phyloP scores from a whole-genome alignment of 2,888 invertebrate genomes.

The Ctenicera cuprea region DNA sequence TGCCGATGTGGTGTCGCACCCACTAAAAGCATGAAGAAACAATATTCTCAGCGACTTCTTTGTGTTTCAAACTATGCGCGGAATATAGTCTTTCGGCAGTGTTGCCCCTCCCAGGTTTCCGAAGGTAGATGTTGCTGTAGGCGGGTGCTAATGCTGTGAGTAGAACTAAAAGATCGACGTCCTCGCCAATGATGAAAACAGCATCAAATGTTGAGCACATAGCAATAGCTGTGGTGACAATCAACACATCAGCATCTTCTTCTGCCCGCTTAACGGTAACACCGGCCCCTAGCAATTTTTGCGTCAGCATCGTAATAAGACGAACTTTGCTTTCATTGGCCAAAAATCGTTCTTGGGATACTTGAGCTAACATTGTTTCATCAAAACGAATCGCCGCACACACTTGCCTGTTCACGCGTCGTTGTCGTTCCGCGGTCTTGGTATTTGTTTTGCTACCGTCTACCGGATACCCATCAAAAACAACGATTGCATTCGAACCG shows the following conservation, averaged over 20 bases:
- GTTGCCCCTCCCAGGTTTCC: constrained; percentile 45
- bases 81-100: constrained; percentile 8
- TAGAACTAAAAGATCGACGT: constrained; percentile 59
- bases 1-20: constrained; percentile 45
- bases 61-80: constrained; percentile 18
- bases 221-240: constrained; percentile 52
- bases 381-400: constrained; percentile 55
- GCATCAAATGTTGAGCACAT: constrained; percentile 39
- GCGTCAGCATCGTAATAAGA: constrained; percentile 56
- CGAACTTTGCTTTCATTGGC: constrained; percentile 56
- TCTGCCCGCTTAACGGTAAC: constrained; percentile 49
- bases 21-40: constrained; percentile 52
- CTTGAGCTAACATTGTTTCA: constrained; percentile 37
- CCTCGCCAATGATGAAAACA: constrained; percentile 52
- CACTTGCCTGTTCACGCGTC: constrained; percentile 48
- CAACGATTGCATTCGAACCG: constrained; percentile 51
- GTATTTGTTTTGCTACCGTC: constrained; percentile 46
- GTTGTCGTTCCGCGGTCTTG: constrained; percentile 58
- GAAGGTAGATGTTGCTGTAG: constrained; percentile 26
- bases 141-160: constrained; percentile 46
- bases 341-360: constrained; percentile 59
- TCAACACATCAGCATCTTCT: constrained; percentile 56
- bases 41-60: constrained; percentile 1
- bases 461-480: constrained; percentile 61
- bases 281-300: constrained; percentile 41